Evolutionary conservation across 2,113 vertebrate genomes (phyloP).

Genomic region (Laterallus jamaicensis): DNA sequence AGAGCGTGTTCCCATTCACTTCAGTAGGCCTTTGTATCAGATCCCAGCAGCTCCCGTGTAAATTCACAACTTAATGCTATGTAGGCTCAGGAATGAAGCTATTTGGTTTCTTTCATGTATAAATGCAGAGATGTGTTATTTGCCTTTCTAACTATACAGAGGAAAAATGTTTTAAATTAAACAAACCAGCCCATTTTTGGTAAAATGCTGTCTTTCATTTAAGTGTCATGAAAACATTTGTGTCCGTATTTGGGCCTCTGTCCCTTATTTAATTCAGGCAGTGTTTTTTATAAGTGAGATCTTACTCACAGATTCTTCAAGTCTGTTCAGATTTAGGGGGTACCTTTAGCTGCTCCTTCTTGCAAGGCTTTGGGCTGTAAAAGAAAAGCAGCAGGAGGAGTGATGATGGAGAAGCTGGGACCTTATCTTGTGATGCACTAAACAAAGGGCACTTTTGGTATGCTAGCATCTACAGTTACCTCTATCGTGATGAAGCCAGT

Average conservation of each 20-base stretch:
- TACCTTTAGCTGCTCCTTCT: background rate
- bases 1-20: background rate
- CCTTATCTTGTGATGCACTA: background rate
- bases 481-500: background rate
- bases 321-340: background rate
- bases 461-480: background rate
- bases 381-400: background rate
- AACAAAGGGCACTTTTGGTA: background rate
- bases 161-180: constrained; percentile 27
- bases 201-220: constrained; percentile 6
- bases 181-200: background rate
- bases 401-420: background rate
- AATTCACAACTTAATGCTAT: background rate
- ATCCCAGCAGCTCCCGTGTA: background rate
- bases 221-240: constrained; percentile 2
- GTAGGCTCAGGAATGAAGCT: background rate
- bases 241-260: background rate
- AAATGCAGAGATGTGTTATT: background rate
- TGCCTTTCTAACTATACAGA: background rate
- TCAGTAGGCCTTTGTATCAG: background rate
- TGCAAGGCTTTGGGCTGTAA: background rate
- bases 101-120: background rate
- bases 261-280: background rate
- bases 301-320: background rate
- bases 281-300: background rate